Evolutionary conservation across 2,888 invertebrate species (phyloP).

Genomic region (Dromius quadrimaculatus): DNA sequence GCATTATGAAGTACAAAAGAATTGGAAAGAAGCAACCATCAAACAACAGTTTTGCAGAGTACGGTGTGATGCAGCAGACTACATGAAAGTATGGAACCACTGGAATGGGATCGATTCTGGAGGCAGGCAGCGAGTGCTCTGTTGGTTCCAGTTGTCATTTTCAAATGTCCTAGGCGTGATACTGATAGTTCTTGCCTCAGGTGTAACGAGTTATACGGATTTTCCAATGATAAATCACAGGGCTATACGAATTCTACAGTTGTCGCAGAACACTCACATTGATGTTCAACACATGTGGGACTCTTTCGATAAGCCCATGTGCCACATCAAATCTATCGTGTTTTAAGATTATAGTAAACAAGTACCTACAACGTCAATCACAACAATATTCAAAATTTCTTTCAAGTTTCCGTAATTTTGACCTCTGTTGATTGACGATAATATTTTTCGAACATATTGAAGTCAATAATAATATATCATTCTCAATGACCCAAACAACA

Average conservation of each 20-base stretch:
- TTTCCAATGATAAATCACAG: slow-evolving; percentile 22
- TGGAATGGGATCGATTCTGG: slow-evolving; percentile 29
- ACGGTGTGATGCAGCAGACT: neutral
- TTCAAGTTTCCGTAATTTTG: no score
- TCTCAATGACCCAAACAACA: slow-evolving; percentile 4
- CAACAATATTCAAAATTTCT: no score
- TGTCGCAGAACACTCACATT: neutral
- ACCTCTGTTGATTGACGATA: neutral
- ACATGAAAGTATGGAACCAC: slow-evolving; percentile 18
- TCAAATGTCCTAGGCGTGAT: neutral
- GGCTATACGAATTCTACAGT: neutral
- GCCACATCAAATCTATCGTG: no score
- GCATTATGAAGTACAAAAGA: no score
- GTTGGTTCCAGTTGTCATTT: neutral
- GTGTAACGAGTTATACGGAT: slow-evolving; percentile 22
- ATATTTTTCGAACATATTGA: neutral
- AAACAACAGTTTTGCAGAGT: no score
- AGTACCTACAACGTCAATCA: no score
- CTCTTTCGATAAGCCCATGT: no score
- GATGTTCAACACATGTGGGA: no score
- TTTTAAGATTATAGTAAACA: no score
- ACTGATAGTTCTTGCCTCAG: neutral
- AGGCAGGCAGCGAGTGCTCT: neutral
- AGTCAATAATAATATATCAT: slow-evolving; percentile 12
- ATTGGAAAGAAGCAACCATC: no score